A percentile compares a stretch with the other conserved stretches of the same genome.
Evolutionary conservation across 2,113 vertebrate species (phyloP).

Genomic region (Chelonoidis abingdonii): DNA sequence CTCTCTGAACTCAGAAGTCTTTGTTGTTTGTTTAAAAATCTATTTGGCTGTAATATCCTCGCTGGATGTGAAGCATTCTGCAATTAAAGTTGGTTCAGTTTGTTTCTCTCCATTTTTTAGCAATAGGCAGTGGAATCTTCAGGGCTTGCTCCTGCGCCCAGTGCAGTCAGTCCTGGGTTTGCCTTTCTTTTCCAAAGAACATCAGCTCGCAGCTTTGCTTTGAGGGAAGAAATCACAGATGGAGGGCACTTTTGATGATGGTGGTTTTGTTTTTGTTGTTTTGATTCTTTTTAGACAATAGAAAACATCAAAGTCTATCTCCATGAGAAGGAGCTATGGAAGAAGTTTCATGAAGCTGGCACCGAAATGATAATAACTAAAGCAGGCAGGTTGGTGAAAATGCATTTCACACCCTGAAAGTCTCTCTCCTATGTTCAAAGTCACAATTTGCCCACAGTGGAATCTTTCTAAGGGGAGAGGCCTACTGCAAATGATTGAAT

Average conservation of each 20-base stretch:
- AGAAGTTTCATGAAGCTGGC: constrained; percentile 96
- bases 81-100: not conserved
- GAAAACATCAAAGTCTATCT: constrained; percentile 97
- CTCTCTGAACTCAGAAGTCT: not conserved
- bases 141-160: not conserved
- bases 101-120: constrained; percentile 46
- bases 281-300: constrained; percentile 83
- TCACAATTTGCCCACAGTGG: not conserved
- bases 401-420: rapidly evolving
- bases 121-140: constrained; percentile 9
- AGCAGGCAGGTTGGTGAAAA: constrained; percentile 92
- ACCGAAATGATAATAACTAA: constrained; percentile 99
- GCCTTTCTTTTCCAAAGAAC: rapidly evolving
- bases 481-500: not conserved
- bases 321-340: constrained; percentile 97
- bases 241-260: not conserved
- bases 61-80: not conserved
- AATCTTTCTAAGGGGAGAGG: not conserved
- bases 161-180: not conserved
- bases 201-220: not conserved
- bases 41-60: not conserved
- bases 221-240: rapidly evolving
- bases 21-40: not conserved
- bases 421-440: not conserved
- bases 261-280: not conserved